Evolutionary conservation across 2,797 vertebrate species (phyloP), one percentile per base, ranked within the genome.

Genomic region (Anguilla megastoma): DNA sequence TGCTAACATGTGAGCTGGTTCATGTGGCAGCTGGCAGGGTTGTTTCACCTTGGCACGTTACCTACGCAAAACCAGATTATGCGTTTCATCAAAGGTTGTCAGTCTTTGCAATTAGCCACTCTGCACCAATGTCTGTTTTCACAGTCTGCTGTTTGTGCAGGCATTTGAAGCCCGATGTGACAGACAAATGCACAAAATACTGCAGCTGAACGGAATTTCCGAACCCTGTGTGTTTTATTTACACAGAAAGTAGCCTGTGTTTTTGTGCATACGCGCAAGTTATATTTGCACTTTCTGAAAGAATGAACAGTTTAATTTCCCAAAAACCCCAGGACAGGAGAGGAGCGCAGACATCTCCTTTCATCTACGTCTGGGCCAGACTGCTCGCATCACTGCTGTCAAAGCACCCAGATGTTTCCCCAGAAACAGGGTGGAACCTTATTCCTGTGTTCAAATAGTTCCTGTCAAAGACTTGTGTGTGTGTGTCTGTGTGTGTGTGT

Each of bases 211-310:
- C 3, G 66, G 82, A 74, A 71, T 88, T 85, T 74, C 30, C 33
- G 48, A 87, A 63, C 30, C 27, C 41, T 16, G 41, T 71, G 63
- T n/a, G 82, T 36, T 84, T n/a, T 87, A 85, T 88, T 88, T 74
- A 85, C 36, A 54, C 83, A 85, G 33, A 76, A 27, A 24, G 69
- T 69, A 85, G 54, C 41, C 54, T 74, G 63, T 54, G 30, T 54
- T 84, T 79, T 84, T 84, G 82, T 6, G 63, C 54, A 71, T 86
- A 21, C 48, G 60, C n/a, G 71, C 45, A 63, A 85, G 80, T 87
- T 52, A 66, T 76, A 33, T 85, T 87, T n/a, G 60, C 1, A 36
- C 69, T 79, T 82, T 86, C 33, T 82, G 87, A 52, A 66, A 69
- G 60, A 41, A 84, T 36, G 58, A 41, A 21, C 3, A 45, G 71